Conservation (phyloP, 2,797 vertebrate species). For the Tympanoctomys barrerae region DNA sequence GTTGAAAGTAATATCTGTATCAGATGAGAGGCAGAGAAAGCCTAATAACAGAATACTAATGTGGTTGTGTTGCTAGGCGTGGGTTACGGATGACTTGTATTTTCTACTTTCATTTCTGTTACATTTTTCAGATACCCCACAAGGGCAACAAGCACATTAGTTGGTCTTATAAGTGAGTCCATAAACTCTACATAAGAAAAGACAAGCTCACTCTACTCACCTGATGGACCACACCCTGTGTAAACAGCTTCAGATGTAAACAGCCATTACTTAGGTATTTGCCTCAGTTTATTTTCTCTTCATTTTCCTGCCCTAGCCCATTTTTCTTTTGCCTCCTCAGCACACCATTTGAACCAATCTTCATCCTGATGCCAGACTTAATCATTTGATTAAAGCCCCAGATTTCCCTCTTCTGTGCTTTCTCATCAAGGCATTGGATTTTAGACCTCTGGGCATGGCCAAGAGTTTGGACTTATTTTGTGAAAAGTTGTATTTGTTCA, state of each 20-base stretch:
- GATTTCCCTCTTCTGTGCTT: conserved; percentile 53
- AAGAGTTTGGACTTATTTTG: conserved; percentile 67
- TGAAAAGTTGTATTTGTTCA: conserved; percentile 82
- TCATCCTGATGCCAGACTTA: conserved; percentile 12
- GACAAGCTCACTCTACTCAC: not conserved
- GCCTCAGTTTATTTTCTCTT: not conserved
- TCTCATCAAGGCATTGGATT: conserved; percentile 74
- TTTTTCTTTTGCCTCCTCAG: not conserved
- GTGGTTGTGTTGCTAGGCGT: not conserved
- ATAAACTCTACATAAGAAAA: conserved; percentile 1
- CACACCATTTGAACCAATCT: not conserved
- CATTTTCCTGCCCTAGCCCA: not conserved
- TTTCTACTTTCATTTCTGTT: conserved; percentile 15
- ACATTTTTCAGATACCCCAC: not conserved
- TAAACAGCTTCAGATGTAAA: not conserved
- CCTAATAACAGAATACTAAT: not conserved
- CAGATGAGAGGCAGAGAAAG: not conserved
- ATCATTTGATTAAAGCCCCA: conserved; percentile 20
- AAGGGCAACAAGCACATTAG: not conserved
- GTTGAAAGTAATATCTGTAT: conserved; percentile 11
- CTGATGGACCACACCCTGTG: not conserved
- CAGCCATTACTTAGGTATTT: not conserved
- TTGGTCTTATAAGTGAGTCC: not conserved
- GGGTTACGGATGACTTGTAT: not conserved
- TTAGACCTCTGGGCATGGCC: conserved; percentile 63